Percentiles rank a stretch among this genome's conserved stretches.
These are phyloP conservation scores for Drosophila guanche DNA, from an alignment of 1,140 invertebrate species.

Conservation along the genomic window DNA sequence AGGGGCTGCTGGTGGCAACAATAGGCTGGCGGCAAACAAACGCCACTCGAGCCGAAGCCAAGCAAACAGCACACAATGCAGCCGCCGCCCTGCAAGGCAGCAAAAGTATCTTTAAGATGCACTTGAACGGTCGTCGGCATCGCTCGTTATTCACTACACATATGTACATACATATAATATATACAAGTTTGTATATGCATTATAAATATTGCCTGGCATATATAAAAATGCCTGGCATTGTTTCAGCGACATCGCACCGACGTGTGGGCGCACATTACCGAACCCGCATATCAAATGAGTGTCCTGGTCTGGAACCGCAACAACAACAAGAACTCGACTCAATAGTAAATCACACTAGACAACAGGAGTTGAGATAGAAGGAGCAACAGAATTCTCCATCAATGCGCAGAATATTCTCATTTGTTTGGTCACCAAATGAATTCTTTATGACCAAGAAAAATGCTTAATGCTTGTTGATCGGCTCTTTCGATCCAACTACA, in stretches of 20 bases:
- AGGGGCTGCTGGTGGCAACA: constrained; percentile 17
- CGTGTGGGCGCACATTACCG: constrained; percentile 73
- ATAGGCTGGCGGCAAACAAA: constrained; percentile 45
- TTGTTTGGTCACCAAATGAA: no score
- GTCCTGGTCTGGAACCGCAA: constrained; percentile 42
- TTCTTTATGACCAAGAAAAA: no score
- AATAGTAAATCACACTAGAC: constrained; percentile 65
- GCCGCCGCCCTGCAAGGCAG: constrained; percentile 7
- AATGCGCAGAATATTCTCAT: no score
- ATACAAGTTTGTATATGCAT: constrained; percentile 34
- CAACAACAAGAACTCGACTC: constrained; percentile 22
- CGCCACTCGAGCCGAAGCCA: constrained; percentile 54
- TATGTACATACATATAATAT: constrained; percentile 9
- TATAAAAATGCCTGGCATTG: constrained; percentile 74
- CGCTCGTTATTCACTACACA: constrained; percentile 60
- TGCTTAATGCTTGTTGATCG: no score
- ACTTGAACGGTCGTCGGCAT: constrained; percentile 72
- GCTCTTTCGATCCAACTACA: neutral
- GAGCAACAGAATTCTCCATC: constrained; percentile 1
- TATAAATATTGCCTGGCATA: constrained; percentile 59
- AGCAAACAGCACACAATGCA: constrained; percentile 48
- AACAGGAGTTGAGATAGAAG: constrained; percentile 20
- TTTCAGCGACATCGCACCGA: constrained; percentile 47
- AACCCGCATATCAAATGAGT: constrained; percentile 75
- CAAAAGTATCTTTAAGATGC: constrained; percentile 80